phyloP scores from a whole-genome alignment of 2,797 vertebrate species.

The Microctenopoma lineatum region DNA sequence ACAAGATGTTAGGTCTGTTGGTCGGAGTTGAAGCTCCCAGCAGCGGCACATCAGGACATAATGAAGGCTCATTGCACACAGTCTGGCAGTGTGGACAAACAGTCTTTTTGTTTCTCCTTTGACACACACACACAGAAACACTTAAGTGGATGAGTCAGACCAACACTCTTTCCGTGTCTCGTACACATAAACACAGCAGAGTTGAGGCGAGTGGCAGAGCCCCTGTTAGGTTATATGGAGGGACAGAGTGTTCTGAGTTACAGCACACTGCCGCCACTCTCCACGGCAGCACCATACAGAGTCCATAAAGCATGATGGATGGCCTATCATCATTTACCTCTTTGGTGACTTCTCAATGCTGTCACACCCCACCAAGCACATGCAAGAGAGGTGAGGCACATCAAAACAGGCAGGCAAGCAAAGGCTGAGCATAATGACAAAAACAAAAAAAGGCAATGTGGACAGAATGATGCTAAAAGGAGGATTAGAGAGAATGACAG shows the following conservation, averaged over 20 bases:
- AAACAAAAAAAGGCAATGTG: slow-evolving; percentile 49
- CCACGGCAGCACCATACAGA: slow-evolving; percentile 78
- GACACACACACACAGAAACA: slow-evolving; percentile 37
- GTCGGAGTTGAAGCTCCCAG: slow-evolving; percentile 65
- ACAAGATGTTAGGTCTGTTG: slow-evolving; percentile 37
- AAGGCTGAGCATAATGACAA: slow-evolving; percentile 51
- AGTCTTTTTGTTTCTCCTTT: slow-evolving; percentile 33
- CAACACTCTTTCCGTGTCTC: slow-evolving; percentile 53
- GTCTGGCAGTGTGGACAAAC: slow-evolving; percentile 72
- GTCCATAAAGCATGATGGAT: slow-evolving; percentile 84
- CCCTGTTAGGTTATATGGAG: slow-evolving; percentile 74
- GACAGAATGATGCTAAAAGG: slow-evolving; percentile 74
- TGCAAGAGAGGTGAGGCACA: slow-evolving; percentile 72
- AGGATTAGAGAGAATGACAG: slow-evolving; percentile 62
- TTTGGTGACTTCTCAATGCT: slow-evolving; percentile 84
- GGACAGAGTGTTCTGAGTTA: slow-evolving; percentile 81
- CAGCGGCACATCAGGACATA: slow-evolving; percentile 64
- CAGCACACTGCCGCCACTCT: slow-evolving; percentile 77
- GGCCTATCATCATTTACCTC: slow-evolving; percentile 83
- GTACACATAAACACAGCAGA: slow-evolving; percentile 67
- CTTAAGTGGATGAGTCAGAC: slow-evolving; percentile 68
- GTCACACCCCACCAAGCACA: slow-evolving; percentile 78
- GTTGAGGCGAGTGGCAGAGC: slow-evolving; percentile 59
- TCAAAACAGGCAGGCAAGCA: slow-evolving; percentile 66
- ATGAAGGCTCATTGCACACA: slow-evolving; percentile 70